Evolutionary conservation across 2,797 vertebrate species (phyloP).

Genomic region (Mico argentatus): DNA sequence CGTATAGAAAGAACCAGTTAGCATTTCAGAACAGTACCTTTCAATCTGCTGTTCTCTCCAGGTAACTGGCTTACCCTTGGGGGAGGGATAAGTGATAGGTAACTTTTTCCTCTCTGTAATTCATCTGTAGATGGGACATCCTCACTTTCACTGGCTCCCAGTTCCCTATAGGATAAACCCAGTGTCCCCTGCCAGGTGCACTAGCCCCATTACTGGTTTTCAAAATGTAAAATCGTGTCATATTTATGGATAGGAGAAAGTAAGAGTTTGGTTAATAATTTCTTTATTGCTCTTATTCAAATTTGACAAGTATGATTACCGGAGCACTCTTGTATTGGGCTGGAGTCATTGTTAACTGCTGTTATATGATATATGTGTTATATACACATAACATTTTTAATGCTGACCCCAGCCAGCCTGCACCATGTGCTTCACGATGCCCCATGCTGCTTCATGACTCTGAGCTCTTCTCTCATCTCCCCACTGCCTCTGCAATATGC

Average conservation of each 20-base stretch:
- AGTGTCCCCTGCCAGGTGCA: background rate
- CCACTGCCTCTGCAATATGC: background rate
- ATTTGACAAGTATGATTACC: background rate
- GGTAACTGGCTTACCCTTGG: background rate
- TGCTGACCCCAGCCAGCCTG: too few species aligned
- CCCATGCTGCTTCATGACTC: background rate
- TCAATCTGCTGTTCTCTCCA: background rate
- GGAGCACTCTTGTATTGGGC: background rate
- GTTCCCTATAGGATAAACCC: background rate
- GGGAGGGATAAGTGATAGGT: background rate
- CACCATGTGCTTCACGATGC: accelerated
- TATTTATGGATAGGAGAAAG: background rate
- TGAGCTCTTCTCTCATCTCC: background rate
- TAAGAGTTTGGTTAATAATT: background rate
- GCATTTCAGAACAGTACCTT: background rate
- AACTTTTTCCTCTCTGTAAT: background rate
- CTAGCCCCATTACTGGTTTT: background rate
- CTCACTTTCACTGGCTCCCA: background rate
- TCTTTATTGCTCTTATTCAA: background rate
- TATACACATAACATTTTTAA: background rate
- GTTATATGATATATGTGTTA: background rate
- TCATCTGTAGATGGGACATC: background rate
- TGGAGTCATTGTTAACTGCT: background rate
- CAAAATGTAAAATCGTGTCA: background rate
- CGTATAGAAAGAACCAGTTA: background rate